Evolutionary conservation across 1,140 invertebrate genomes (phyloP).

Genomic region (Orussus abietinus): DNA sequence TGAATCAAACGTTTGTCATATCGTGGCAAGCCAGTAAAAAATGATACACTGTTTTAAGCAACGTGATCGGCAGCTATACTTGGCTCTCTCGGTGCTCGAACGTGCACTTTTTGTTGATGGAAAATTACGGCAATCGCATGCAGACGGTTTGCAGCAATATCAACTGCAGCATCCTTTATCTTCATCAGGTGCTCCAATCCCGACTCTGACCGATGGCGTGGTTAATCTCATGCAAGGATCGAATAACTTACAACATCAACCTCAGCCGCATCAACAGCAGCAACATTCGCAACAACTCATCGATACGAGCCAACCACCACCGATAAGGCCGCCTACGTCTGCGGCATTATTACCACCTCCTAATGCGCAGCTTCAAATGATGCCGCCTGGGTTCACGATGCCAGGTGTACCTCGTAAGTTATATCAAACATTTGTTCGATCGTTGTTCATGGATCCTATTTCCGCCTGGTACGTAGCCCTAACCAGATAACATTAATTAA

Average conservation of each 20-base stretch:
- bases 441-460: too few relatives aligned
- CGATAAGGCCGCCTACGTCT: conserved; percentile 47
- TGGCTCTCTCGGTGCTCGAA: too few relatives aligned
- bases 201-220: conserved; percentile 34
- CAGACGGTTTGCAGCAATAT: conserved; percentile 18
- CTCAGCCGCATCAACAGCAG: conserved; percentile 19
- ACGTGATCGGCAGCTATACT: too few relatives aligned
- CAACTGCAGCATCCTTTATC: conserved; percentile 28
- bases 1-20: too few relatives aligned
- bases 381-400: conserved; percentile 53
- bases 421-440: too few relatives aligned
- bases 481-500: too few relatives aligned
- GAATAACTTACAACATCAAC: conserved; percentile 23
- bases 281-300: conserved; percentile 42
- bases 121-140: too few relatives aligned
- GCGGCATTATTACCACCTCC: conserved; percentile 57
- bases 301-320: conserved; percentile 64
- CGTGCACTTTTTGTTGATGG: too few relatives aligned
- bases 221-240: conserved; percentile 38
- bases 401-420: conserved; percentile 53
- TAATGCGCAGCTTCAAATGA: conserved; percentile 52
- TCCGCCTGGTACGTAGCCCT: too few relatives aligned
- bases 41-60: too few relatives aligned
- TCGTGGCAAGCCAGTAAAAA: too few relatives aligned
- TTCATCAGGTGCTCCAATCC: conserved; percentile 28